Evolutionary conservation across 2,113 vertebrate species (phyloP), one percentile per base, ranked within the genome.

Genomic region (Stigmatopora nigra): DNA sequence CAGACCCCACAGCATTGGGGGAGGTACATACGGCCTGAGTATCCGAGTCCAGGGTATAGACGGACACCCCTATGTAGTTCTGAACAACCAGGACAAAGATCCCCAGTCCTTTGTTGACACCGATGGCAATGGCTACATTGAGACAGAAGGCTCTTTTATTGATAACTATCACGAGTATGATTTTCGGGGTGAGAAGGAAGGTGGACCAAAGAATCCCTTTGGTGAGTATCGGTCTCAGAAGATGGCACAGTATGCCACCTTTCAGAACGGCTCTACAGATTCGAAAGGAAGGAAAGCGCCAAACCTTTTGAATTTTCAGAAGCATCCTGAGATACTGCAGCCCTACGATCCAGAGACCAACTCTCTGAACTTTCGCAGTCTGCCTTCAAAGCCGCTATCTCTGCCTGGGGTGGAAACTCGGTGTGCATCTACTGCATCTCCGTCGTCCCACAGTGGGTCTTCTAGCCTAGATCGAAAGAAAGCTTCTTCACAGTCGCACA

Each of bases 21-120:
- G 63, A 0, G 93, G 96, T 10, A 90, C 92, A 72, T 99, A 99
- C 0, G 97, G 97, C 35, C 95, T 99, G 79, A 98, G 95, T 77
- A 97, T 99, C 78, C 90, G 96, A 61, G 96, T 99, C 20, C 96
- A 98, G 82, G 97, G 97, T 17, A 98, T 98, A 0, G 95, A 93
- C 63, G 97, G 97, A 35, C 97, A 99, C 77, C 96, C 97, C 0
- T 99, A 97, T 61, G 94, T 99, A 8, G 95, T 99, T 47, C 90
- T 99, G 64, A 98, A 99, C 81, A 98, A 97, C 73, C 91, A 93
- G 0, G 94, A 98, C 62, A 87, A 85, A 6, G 89, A 81, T 22
- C 68, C 90, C 25, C 79, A 92, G 8, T 80, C 91, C 61, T 90
- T 85, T 64, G n/a, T 68, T 20, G 72, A 82, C 65, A 52, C 92